These are phyloP conservation scores for Tetrax tetrax DNA, from an alignment of 2,113 vertebrate species.

Conservation along the genomic window DNA sequence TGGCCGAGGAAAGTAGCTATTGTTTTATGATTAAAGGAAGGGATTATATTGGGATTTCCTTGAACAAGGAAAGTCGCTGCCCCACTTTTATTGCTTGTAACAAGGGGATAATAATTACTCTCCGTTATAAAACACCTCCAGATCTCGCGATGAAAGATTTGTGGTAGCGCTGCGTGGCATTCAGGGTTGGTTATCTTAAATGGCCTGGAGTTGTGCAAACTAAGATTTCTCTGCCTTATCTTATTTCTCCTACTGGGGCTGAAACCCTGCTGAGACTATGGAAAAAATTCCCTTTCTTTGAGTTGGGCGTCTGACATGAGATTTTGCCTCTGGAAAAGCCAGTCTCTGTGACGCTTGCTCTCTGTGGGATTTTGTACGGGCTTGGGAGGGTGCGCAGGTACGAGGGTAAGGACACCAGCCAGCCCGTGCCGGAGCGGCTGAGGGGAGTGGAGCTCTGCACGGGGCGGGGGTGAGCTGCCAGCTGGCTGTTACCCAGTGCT, in stretches of 20 bases:
- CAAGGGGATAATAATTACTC: constrained; percentile 39
- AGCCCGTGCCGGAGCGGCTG: accelerated
- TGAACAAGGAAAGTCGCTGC: constrained; percentile 36
- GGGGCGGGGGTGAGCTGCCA: background rate
- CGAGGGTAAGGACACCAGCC: background rate
- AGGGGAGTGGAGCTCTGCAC: background rate
- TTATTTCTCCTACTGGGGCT: background rate
- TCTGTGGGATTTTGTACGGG: background rate
- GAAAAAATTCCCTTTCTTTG: background rate
- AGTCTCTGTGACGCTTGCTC: accelerated
- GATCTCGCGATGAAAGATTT: background rate
- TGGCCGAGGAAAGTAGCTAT: constrained; percentile 45
- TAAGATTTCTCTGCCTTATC: background rate
- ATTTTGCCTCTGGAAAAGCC: background rate
- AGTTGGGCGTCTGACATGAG: background rate
- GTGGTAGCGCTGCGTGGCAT: background rate
- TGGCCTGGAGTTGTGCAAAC: background rate
- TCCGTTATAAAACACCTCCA: constrained; percentile 35
- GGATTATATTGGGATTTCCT: constrained; percentile 66
- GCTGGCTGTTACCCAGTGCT: background rate
- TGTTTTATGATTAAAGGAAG: constrained; percentile 58
- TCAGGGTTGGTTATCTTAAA: background rate
- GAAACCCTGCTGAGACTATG: background rate
- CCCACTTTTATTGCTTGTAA: constrained; percentile 51
- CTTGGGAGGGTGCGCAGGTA: background rate